Base-by-base conservation (phyloP, 2,888 invertebrate genomes). In the Acanthococcus lagerstroemiae region DNA sequence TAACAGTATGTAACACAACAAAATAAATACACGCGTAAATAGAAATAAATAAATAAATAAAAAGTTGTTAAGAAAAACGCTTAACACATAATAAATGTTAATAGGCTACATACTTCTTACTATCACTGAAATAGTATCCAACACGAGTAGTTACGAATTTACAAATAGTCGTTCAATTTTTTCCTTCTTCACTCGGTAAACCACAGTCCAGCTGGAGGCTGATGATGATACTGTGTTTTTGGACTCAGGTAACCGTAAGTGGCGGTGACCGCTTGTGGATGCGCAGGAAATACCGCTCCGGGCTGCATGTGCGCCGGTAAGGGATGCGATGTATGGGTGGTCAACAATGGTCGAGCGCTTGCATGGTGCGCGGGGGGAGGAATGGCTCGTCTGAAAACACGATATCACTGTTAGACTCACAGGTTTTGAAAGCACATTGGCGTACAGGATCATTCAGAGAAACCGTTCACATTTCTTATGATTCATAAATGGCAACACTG, bases 361-460 rank as follows among this genome's bases (percentile, higher is more conserved):
- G 85, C 85, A 79, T 89, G 88, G 77, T 89, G 91, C 21, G 91
- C 90, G 56, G 88, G 87, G 9, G 91, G 90, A 55, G 90, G 90
- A 46, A 90, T 77, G 69, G 82, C 83, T 71, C 84, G 70, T 26
- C 71, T 71, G 67, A 61, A 56, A 69, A 3, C 12, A 37, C 1
- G n/a, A 15, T 3, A 2, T 2, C 2, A 37, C n/a, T 37, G n/a
- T 37, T 3, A 37, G 37, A 2, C 3, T 37, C 2, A 37, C 3
- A 37, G 3, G 12, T 9, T 30, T 9, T 30, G 37, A 30, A 30
- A 30, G 12, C 37, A n/a, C n/a, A n/a, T n/a, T n/a, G n/a, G n/a
- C n/a, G n/a, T n/a, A n/a, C n/a, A n/a, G n/a, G n/a, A n/a, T n/a
- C n/a, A n/a, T n/a, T n/a, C n/a, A n/a, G n/a, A n/a, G n/a, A n/a